Evolutionary conservation across 2,113 vertebrate species (phyloP), one percentile per base, ranked within the genome.

Genomic region (Cynopterus brachyotis): DNA sequence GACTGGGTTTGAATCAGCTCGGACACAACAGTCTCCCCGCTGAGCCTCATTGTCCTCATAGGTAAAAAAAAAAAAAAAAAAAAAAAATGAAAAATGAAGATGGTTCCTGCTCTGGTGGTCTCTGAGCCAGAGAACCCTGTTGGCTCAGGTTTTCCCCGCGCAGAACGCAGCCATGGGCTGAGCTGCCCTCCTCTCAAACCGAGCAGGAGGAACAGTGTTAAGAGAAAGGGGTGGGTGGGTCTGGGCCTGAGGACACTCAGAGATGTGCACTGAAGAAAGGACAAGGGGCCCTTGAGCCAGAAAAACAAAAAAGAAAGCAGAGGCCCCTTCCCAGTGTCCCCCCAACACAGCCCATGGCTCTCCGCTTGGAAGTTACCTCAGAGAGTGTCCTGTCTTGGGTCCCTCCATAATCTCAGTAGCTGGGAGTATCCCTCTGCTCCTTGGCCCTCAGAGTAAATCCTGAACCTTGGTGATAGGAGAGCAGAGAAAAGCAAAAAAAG

Each of bases 121-220:
- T 96, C 73, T 19, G 80, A 73, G 15, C 32, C 69, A 67, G 24
- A 60, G 53, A 45, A 69, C 42, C 19, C 78, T 42, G 22, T 9
- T 11, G 50, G 47, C 89, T 15, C 5, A 9, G 20, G 30, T 62
- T 79, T 72, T 22, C 45, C 35, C 40, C 50, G 2, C 9, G 19
- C 3, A 53, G 26, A 42, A 59, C 15, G 47, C 50, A 55, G 6
- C 10, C n/a, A 1, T 17, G 59, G 79, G 59, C 69, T 67, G 86
- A 78, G 40, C 26, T 9, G 4, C 42, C 35, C 35, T 70, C 45
- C 10, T 59, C 47, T 5, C 76, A 28, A 10, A 19, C 16, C 60
- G 47, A 12, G 20, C 40, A 6, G 5, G 19, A 28, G 6, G 32
- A 24, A 32, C 1, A 0, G 1, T 9, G 57, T 59, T 59, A 59